Conservation (phyloP, 2,113 vertebrate species). For the Eubucco bourcierii region DNA sequence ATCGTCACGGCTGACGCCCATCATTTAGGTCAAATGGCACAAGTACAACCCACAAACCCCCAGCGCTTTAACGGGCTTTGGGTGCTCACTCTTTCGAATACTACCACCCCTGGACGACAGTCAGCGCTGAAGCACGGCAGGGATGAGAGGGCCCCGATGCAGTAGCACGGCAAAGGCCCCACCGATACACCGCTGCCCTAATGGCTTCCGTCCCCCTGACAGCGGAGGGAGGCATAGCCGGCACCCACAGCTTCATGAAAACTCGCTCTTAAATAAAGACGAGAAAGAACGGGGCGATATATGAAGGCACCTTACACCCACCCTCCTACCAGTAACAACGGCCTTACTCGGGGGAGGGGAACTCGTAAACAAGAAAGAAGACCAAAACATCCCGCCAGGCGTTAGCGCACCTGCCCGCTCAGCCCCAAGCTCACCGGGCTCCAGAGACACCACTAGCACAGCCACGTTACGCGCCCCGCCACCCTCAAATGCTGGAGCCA, state of each 20-base stretch:
- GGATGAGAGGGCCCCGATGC: rapidly evolving
- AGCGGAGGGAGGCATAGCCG: no score
- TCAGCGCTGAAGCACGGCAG: rapidly evolving
- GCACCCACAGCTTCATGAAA: no score
- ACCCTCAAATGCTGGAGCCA: not conserved
- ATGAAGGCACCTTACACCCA: rapidly evolving
- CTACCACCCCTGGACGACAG: rapidly evolving
- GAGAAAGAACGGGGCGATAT: rapidly evolving
- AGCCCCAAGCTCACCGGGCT: no score
- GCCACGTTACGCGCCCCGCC: no score
- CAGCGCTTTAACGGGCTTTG: rapidly evolving
- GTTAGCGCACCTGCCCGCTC: no score
- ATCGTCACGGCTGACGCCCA: rapidly evolving
- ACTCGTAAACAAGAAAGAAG: no score
- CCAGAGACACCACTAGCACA: no score
- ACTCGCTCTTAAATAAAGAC: no score
- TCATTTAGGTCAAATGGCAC: rapidly evolving
- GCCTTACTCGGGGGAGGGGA: no score
- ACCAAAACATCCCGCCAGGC: no score
- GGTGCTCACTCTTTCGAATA: rapidly evolving
- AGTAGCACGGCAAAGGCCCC: no score
- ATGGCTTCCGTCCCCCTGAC: no score
- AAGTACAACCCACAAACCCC: rapidly evolving
- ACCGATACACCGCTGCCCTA: rapidly evolving
- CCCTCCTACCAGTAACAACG: rapidly evolving